Evolutionary conservation across 2,888 invertebrate species (phyloP).

Genomic region (Ypsolopha scabrella): DNA sequence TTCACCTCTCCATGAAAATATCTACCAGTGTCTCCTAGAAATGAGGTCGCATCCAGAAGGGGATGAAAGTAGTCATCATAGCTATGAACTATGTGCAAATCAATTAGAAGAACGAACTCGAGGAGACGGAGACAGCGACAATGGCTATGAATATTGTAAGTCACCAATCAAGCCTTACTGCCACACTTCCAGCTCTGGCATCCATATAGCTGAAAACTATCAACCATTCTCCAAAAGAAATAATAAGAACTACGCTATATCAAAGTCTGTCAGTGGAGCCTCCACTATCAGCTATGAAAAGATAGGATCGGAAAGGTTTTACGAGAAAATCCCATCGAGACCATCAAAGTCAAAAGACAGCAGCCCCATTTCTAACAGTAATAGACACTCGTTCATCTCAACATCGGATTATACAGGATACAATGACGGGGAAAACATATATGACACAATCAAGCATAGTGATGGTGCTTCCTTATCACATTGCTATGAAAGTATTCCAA

Average conservation of each 20-base stretch:
- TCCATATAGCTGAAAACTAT: conserved; percentile 67
- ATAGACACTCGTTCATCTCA: conserved; percentile 46
- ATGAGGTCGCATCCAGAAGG: conserved; percentile 62
- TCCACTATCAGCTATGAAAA: conserved; percentile 60
- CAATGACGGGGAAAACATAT: conserved; percentile 70
- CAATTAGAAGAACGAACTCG: conserved; percentile 54
- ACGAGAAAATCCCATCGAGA: conserved; percentile 54
- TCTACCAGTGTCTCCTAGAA: conserved; percentile 58
- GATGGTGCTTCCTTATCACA: conserved; percentile 63
- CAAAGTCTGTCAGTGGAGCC: conserved; percentile 58
- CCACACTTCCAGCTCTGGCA: conserved; percentile 48
- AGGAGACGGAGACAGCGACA: conserved; percentile 59
- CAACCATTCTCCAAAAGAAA: conserved; percentile 38
- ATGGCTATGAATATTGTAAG: conserved; percentile 64
- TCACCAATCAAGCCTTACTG: conserved; percentile 57
- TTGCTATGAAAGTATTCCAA: conserved; percentile 72
- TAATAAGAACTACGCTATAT: conserved; percentile 43
- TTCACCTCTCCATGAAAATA: conserved; percentile 34
- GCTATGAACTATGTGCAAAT: conserved; percentile 62
- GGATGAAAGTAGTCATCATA: conserved; percentile 61
- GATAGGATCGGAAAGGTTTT: conserved; percentile 59
- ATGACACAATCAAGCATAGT: conserved; percentile 71
- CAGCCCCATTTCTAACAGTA: conserved; percentile 44
- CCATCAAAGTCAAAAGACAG: conserved; percentile 43
- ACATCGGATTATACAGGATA: conserved; percentile 46